Conservation (phyloP, 2,113 vertebrate species). For the Strigops habroptila region DNA sequence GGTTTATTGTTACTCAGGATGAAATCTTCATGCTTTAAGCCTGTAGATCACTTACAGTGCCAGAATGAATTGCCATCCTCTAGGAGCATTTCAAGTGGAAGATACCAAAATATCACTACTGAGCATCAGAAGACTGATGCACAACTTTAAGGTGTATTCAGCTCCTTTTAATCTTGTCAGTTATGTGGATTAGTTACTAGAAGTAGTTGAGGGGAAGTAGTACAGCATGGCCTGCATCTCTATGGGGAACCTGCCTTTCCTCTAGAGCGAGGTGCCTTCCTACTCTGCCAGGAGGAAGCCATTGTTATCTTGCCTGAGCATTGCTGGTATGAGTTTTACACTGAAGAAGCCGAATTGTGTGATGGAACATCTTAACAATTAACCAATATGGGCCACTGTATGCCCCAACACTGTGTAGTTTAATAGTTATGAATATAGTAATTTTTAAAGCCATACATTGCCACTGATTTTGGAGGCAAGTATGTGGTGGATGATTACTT, state of each 20-base stretch:
- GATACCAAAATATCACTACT: background rate
- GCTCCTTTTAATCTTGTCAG: background rate
- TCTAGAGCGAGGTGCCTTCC: background rate
- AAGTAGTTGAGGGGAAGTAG: background rate
- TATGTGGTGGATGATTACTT: background rate
- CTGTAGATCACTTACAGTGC: background rate
- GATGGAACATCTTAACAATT: background rate
- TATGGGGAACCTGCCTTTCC: background rate
- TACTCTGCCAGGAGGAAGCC: background rate
- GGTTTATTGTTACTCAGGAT: background rate
- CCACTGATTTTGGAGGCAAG: background rate
- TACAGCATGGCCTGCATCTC: background rate
- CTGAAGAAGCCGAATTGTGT: background rate
- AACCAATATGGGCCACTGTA: accelerated
- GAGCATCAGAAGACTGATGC: background rate
- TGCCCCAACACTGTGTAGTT: background rate
- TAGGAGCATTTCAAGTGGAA: background rate
- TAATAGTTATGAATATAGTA: background rate
- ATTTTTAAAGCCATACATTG: background rate
- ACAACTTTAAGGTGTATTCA: background rate
- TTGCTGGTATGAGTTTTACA: background rate
- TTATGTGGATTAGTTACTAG: background rate
- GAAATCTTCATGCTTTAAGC: background rate
- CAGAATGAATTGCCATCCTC: background rate
- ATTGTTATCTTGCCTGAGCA: background rate